phyloP scores from a whole-genome alignment of 2,113 vertebrate genomes.

The Sander lucioperca region DNA sequence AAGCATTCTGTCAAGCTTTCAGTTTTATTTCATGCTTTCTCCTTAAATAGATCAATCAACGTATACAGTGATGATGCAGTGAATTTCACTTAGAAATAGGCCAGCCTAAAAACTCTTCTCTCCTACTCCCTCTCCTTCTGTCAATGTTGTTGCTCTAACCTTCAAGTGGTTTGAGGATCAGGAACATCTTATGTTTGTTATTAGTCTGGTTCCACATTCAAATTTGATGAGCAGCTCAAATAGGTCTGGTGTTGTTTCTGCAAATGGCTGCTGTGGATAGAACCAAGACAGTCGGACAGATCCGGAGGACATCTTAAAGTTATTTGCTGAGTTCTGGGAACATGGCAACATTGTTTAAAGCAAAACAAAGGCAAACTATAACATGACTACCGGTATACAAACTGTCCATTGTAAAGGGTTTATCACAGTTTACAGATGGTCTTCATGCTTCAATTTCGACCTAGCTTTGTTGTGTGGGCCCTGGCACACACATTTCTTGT shows the following conservation, averaged over 20 bases:
- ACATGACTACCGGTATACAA: neutral
- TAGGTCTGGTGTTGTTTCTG: neutral
- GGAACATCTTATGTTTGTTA: neutral
- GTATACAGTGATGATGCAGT: neutral
- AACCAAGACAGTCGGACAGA: neutral
- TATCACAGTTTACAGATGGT: too few relatives aligned
- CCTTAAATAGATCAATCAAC: neutral
- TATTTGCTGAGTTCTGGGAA: neutral
- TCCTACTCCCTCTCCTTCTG: neutral
- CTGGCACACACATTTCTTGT: too few relatives aligned
- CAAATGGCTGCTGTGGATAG: neutral
- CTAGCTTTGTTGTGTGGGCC: too few relatives aligned
- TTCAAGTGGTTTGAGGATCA: neutral
- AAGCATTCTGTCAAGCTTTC: neutral
- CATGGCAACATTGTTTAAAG: neutral
- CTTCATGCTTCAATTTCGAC: too few relatives aligned
- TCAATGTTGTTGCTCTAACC: neutral
- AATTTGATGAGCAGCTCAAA: neutral
- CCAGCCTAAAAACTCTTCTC: neutral
- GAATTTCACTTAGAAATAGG: conserved; percentile 2
- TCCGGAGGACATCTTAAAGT: neutral
- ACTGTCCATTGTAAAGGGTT: neutral
- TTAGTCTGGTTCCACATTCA: neutral
- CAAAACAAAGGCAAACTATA: neutral
- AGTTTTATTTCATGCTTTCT: conserved; percentile 1